Evolutionary conservation across 2,797 vertebrate genomes (phyloP).

Genomic region (Tapera naevia): DNA sequence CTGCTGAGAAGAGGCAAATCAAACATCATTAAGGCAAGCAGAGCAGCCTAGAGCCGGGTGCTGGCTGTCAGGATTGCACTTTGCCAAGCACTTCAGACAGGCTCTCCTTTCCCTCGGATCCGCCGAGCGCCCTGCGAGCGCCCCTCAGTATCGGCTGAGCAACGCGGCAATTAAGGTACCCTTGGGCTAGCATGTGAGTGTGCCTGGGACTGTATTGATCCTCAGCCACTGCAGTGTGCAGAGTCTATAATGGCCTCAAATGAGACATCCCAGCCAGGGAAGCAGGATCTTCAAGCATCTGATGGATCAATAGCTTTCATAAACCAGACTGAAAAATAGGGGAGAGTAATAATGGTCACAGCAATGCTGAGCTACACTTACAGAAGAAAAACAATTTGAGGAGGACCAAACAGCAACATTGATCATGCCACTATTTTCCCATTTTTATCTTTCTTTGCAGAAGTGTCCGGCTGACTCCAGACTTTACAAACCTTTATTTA

Average conservation of each 20-base stretch:
- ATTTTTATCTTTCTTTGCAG: neutral
- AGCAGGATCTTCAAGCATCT: slow-evolving; percentile 31
- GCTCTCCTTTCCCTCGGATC: neutral
- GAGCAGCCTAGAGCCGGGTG: neutral
- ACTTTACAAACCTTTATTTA: neutral
- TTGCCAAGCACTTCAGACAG: accelerated
- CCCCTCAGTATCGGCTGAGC: neutral
- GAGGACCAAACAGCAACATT: slow-evolving; percentile 48
- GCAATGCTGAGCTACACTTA: slow-evolving; percentile 40
- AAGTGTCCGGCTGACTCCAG: neutral
- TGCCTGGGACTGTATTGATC: neutral
- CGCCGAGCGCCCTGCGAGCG: neutral
- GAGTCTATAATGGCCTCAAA: slow-evolving; percentile 23
- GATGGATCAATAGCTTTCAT: slow-evolving; percentile 70
- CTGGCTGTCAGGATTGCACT: neutral
- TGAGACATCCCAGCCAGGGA: slow-evolving; percentile 13
- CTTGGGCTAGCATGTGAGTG: neutral
- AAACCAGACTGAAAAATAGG: slow-evolving; percentile 70
- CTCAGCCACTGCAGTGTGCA: neutral
- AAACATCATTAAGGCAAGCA: neutral
- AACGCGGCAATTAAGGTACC: neutral
- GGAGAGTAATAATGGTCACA: slow-evolving; percentile 51
- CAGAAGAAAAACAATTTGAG: slow-evolving; percentile 62
- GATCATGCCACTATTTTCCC: slow-evolving; percentile 43
- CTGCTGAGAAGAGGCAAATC: slow-evolving; percentile 15